Base-by-base conservation (phyloP, 2,797 vertebrate genomes). In the Halcyon badia region DNA sequence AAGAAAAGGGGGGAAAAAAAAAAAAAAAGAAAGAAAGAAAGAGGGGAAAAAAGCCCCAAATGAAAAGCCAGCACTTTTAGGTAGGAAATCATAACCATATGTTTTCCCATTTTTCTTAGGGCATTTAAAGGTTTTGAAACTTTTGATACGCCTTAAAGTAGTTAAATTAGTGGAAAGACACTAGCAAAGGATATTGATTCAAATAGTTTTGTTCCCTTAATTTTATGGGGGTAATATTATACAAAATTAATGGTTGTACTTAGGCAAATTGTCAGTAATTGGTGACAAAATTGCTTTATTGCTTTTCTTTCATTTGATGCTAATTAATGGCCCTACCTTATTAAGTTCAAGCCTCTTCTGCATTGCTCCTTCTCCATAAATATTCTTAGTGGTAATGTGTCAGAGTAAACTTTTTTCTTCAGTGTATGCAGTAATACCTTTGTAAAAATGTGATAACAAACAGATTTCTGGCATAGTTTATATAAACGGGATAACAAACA, bases 261-360 rank as follows among this genome's bases (percentile, higher is more conserved):
- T 98, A 96, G 82, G 90, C 95, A 98, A 98, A 97, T 98, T 98
- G 96, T 95, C 97, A 96, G 97, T 98, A 98, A 98, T 98, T 98
- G 97, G 94, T 97, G 94, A 97, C 96, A 98, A 96, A 98, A 98
- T 97, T 97, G 96, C 95, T 97, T 97, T 97, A 98, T 98, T 98
- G 97, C 97, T 98, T 98, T 98, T 95, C 97, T 97, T 97, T 98
- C 96, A 89, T 95, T 96, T 97, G 93, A 95, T 96, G 91, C 80
- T 97, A 97, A 97, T 98, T 98, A 98, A 97, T 95, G 90, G 61
- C 82, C 57, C 79, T 93, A 76, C 72, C 75, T 77, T 97, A 97
- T 96, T 92, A 97, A 96, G 94, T 93, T 82, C 78, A 94, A 84
- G 30, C 41, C 18, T 84, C 83, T 91, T 95, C 73, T 95, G 73